These are phyloP conservation scores for Porphyrio hochstetteri DNA, from an alignment of 2,113 vertebrate genomes.

Conservation along the genomic window DNA sequence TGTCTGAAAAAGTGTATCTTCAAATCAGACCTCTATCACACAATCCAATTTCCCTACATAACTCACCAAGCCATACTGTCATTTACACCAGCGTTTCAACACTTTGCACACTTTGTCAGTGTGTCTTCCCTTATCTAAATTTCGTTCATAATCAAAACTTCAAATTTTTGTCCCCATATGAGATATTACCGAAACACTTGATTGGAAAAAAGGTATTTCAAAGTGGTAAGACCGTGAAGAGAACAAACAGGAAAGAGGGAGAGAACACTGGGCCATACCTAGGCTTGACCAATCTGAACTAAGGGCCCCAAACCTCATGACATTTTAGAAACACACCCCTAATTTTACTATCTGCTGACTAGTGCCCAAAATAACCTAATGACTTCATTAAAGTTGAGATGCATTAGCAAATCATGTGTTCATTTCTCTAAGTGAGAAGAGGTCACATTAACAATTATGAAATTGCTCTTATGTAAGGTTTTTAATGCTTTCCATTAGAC, in stretches of 20 bases:
- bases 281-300: not conserved
- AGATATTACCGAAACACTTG: not conserved
- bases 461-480: slow-evolving; percentile 51
- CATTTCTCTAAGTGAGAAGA: not conserved
- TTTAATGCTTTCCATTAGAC: slow-evolving; percentile 47
- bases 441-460: slow-evolving; percentile 43
- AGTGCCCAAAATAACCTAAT: not conserved
- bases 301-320: not conserved
- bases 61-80: not conserved
- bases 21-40: not conserved
- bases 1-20: not conserved
- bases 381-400: not conserved
- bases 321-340: not conserved
- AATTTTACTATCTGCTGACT: not conserved
- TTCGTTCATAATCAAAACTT: not conserved
- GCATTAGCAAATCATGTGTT: not conserved
- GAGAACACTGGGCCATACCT: not conserved
- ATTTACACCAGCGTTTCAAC: not conserved
- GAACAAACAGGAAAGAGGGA: not conserved
- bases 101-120: not conserved
- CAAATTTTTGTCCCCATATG: not conserved
- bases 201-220: not conserved
- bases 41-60: not conserved
- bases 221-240: not conserved
- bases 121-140: not conserved